Evolutionary conservation across 2,113 vertebrate genomes (phyloP), one percentile per base, ranked within the genome.

Genomic region (Macrotus californicus): DNA sequence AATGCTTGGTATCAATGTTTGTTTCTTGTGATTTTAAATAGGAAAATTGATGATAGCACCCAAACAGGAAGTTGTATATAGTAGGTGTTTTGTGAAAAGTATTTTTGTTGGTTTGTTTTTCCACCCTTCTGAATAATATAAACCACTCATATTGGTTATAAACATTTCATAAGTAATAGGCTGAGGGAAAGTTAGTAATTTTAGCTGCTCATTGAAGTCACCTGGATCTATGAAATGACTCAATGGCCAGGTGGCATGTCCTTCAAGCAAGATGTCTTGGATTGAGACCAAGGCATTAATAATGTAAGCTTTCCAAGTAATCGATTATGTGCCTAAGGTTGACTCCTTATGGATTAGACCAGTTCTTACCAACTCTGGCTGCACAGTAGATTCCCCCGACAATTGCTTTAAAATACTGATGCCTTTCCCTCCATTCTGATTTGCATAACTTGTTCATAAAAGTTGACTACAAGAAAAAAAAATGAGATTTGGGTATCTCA

Each of bases 401-500:
- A 93, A 43, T 26, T 93, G 41, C 16, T 88, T 93, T 46, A 88
- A 95, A 88, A 82, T 61, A 88, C 15, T 81, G 18, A 85, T 91
- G 6, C 13, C 6, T 80, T 86, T 50, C 4, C 29, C 13, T n/a
- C 18, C n/a, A 34, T 6, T 48, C 36, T 94, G 67, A 90, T 85
- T 91, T 94, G 77, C 41, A 81, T 3, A 96, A 79, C 24, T 41
- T 82, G 18, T 91, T 86, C 56, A 82, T 90, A 92, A 92, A 95
- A 59, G 6, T 59, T 46, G 80, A 81, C 66, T 70, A 41, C 13
- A 48, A 43, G 29, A 34, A 41, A 81, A 41, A 81, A 66, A 59
- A 77, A 77, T 41, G 52, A 48, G 16, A 76, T 39, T 43, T 59
- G n/a, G 34, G 24, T 83, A 89, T 80, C 43, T 83, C 41, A 56